Evolutionary conservation across 2,888 invertebrate genomes (phyloP).

Genomic region (Blera fallax): DNA sequence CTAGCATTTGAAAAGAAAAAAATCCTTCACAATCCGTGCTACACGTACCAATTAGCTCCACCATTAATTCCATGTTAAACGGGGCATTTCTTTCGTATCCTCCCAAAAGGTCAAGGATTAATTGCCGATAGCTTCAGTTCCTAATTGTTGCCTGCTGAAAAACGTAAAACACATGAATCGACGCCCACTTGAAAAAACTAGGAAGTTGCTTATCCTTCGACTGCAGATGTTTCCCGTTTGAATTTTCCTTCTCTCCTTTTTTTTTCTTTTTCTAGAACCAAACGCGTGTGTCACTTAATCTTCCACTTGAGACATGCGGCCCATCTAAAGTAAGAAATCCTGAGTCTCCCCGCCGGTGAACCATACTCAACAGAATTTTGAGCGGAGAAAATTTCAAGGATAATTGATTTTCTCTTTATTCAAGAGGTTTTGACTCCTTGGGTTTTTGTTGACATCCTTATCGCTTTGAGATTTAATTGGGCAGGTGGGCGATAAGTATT

Average conservation of each 20-base stretch:
- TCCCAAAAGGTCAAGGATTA: constrained; percentile 34
- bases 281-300: constrained; percentile 41
- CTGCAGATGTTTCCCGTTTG: background rate
- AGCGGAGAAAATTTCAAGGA: constrained; percentile 55
- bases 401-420: constrained; percentile 62
- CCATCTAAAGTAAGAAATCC: constrained; percentile 18
- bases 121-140: constrained; percentile 23
- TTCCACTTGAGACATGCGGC: constrained; percentile 50
- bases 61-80: constrained; percentile 33
- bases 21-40: constrained; percentile 8
- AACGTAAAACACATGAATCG: background rate
- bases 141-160: constrained; percentile 23
- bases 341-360: background rate
- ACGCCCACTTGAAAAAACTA: background rate
- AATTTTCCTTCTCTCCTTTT: background rate
- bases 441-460: constrained; percentile 60
- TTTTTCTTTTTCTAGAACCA: background rate
- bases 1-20: no score
- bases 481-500: constrained; percentile 64
- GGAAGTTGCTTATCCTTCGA: background rate
- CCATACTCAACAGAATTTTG: constrained; percentile 24
- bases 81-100: background rate
- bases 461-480: constrained; percentile 62
- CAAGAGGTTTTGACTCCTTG: constrained; percentile 36
- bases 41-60: constrained; percentile 34